Percentiles rank a stretch among this genome's conserved stretches.
Evolutionary conservation across 2,113 vertebrate genomes (phyloP).

Genomic region (Atherinomorus stipes): DNA sequence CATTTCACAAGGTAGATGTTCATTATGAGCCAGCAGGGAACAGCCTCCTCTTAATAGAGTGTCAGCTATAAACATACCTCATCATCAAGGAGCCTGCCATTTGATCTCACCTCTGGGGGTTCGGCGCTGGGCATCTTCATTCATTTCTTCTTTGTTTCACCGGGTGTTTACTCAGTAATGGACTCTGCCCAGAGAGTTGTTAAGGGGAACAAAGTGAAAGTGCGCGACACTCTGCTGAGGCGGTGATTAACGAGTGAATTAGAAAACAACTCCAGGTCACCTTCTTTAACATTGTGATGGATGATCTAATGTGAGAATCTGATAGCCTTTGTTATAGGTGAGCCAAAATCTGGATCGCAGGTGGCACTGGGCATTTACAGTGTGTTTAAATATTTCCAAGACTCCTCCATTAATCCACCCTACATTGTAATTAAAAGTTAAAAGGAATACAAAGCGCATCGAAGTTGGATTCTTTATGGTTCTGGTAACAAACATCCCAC

Average conservation of each 20-base stretch:
- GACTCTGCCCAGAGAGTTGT: conserved; percentile 77
- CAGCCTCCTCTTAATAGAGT: conserved; percentile 76
- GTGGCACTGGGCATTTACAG: neutral
- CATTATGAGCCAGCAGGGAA: conserved; percentile 79
- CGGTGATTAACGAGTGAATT: conserved; percentile 78
- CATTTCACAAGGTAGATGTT: conserved; percentile 75
- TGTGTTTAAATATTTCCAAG: conserved; percentile 4
- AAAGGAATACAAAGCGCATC: conserved; percentile 12
- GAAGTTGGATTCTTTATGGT: conserved; percentile 8
- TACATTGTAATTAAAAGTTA: conserved; percentile 48
- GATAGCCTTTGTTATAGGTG: conserved; percentile 50
- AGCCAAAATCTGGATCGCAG: conserved; percentile 23
- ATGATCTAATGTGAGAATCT: conserved; percentile 50
- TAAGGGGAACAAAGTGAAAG: conserved; percentile 68
- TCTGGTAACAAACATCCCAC: conserved; percentile 28
- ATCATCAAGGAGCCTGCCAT: conserved; percentile 74
- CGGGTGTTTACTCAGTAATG: conserved; percentile 79
- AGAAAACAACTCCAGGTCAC: conserved; percentile 76
- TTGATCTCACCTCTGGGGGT: conserved; percentile 79
- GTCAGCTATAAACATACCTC: conserved; percentile 78
- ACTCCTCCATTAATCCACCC: conserved; percentile 26
- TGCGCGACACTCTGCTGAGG: conserved; percentile 56
- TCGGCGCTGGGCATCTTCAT: conserved; percentile 68
- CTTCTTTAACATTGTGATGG: conserved; percentile 75
- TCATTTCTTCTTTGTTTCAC: conserved; percentile 66